These are phyloP conservation scores for Ectemnius cavifrons DNA, from an alignment of 2,888 invertebrate species.

Conservation along the genomic window DNA sequence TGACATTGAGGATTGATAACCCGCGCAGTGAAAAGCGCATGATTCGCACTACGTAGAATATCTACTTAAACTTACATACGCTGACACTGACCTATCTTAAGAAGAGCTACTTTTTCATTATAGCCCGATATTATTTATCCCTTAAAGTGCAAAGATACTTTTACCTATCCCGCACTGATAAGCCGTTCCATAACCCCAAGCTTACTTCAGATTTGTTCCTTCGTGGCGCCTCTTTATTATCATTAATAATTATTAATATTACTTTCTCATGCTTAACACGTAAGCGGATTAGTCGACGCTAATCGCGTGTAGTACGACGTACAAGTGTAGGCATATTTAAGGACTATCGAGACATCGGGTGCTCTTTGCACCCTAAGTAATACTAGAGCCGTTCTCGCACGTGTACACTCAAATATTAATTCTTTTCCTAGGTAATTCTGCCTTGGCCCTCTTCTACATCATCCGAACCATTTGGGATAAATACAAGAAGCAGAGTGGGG, in stretches of 20 bases:
- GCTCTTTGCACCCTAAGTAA: neutral
- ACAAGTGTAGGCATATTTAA: slow-evolving; percentile 11
- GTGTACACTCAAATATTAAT: slow-evolving; percentile 1
- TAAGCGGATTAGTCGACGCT: slow-evolving; percentile 20
- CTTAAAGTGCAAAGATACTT: too few species aligned
- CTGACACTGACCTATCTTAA: too few species aligned
- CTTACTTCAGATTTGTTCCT: too few species aligned
- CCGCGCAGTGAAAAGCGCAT: slow-evolving; percentile 28
- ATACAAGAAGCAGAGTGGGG: neutral
- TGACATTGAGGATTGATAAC: slow-evolving; percentile 47
- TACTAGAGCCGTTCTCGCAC: neutral
- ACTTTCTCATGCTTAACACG: slow-evolving; percentile 16
- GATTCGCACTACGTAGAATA: neutral
- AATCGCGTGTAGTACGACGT: slow-evolving; percentile 14
- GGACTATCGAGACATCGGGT: neutral
- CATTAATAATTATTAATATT: slow-evolving; percentile 10
- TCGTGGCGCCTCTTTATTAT: slow-evolving; percentile 13
- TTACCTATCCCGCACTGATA: too few species aligned
- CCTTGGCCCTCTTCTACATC: too few species aligned
- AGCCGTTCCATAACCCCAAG: too few species aligned
- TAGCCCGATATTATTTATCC: too few species aligned
- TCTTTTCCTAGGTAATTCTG: neutral
- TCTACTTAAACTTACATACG: slow-evolving; percentile 20
- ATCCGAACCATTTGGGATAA: neutral
- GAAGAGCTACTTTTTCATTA: too few species aligned